phyloP scores from a whole-genome alignment of 2,113 vertebrate species.

The Ophthalmolycus amberensis region DNA sequence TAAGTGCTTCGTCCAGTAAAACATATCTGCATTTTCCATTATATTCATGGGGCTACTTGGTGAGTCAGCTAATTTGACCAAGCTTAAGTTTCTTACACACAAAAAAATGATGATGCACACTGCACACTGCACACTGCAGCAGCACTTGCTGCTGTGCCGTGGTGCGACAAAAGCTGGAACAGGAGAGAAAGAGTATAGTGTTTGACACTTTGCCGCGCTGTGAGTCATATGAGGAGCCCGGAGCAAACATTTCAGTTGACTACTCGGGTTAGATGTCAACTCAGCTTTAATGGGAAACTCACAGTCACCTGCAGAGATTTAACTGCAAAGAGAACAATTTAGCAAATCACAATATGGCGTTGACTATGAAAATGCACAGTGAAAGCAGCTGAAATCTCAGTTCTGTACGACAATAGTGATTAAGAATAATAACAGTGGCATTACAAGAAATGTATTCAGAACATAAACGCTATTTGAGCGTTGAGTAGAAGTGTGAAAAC shows the following conservation, averaged over 20 bases:
- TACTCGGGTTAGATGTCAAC: conserved; percentile 31
- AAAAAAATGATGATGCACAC: conserved; percentile 39
- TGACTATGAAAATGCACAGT: conserved; percentile 20
- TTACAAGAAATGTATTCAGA: neutral
- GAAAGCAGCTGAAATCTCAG: conserved; percentile 27
- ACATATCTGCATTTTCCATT: conserved; percentile 53
- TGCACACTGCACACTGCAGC: conserved; percentile 19
- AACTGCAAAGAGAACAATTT: conserved; percentile 30
- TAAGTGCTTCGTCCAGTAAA: conserved; percentile 38
- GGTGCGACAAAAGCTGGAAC: conserved; percentile 36
- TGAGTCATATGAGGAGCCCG: conserved; percentile 47
- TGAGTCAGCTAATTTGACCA: conserved; percentile 58
- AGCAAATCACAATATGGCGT: conserved; percentile 27
- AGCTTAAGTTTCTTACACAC: conserved; percentile 27
- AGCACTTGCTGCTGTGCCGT: conserved; percentile 26
- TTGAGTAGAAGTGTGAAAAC: neutral
- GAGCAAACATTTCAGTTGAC: conserved; percentile 49
- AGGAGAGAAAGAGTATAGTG: conserved; percentile 7
- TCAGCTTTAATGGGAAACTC: conserved; percentile 48
- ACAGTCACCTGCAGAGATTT: conserved; percentile 33
- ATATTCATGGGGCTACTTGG: conserved; percentile 30
- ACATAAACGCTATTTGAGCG: neutral
- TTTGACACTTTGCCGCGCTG: conserved; percentile 36
- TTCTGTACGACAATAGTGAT: neutral
- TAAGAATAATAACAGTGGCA: neutral